These are phyloP conservation scores for Gadus macrocephalus DNA, from an alignment of 2,113 vertebrate genomes.

Conservation along the genomic window DNA sequence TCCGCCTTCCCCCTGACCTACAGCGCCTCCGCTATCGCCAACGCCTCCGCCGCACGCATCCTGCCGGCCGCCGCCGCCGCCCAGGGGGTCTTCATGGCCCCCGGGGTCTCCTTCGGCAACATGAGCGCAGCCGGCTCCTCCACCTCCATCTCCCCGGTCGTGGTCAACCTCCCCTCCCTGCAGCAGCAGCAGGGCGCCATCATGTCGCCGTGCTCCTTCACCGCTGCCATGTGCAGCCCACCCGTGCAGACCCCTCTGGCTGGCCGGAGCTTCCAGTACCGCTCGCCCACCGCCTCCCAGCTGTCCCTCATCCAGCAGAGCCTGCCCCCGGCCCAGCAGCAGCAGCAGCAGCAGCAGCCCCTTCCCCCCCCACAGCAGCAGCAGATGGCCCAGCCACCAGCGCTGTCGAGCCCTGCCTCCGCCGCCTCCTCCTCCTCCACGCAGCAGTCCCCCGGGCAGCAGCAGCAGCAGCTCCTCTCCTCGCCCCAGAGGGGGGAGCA, in stretches of 20 bases:
- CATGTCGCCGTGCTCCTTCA: conserved; percentile 90
- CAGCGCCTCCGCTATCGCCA: conserved; percentile 73
- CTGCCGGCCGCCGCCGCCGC: conserved; percentile 79
- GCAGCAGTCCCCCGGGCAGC: conserved; percentile 59
- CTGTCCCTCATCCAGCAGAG: conserved; percentile 84
- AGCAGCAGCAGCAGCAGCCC: conserved; percentile 39
- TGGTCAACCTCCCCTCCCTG: conserved; percentile 54
- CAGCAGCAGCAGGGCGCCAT: conserved; percentile 78
- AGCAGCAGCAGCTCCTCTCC: conserved; percentile 71
- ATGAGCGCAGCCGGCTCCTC: conserved; percentile 78
- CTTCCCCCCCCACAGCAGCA: conserved; percentile 33
- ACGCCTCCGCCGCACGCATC: conserved; percentile 75
- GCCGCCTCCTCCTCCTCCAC: conserved; percentile 26
- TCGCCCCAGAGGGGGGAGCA: conserved; percentile 79
- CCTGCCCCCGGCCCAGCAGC: conserved; percentile 50
- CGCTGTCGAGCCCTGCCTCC: conserved; percentile 34
- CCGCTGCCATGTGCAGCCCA: conserved; percentile 84
- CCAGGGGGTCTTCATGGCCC: conserved; percentile 75
- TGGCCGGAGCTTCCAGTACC: conserved; percentile 89
- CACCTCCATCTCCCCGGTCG: background rate
- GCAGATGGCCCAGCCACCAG: conserved; percentile 39
- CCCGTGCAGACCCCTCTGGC: conserved; percentile 89
- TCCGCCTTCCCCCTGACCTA: conserved; percentile 79
- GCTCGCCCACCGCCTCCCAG: conserved; percentile 88
- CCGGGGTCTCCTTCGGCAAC: conserved; percentile 81